Percentiles rank a stretch among this genome's conserved stretches.
Conservation (phyloP, 2,797 vertebrate genomes). For the Sebastes taczanowskii region DNA sequence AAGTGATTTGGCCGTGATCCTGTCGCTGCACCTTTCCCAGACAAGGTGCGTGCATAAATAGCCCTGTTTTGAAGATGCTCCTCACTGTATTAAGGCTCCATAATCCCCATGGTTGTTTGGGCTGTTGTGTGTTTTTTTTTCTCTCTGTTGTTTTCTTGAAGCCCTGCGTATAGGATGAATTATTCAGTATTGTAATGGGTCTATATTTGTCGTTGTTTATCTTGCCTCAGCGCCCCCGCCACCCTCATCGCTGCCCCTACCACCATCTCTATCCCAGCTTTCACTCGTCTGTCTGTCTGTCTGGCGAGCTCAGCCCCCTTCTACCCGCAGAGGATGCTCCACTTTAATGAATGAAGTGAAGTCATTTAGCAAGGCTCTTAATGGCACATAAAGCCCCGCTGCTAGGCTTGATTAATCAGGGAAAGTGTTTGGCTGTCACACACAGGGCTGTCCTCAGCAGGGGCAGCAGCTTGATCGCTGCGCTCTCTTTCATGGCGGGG, state of each 20-base stretch:
- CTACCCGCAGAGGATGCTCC: slow-evolving; percentile 65
- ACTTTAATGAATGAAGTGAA: slow-evolving; percentile 80
- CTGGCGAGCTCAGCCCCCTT: slow-evolving; percentile 35
- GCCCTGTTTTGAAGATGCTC: slow-evolving; percentile 52
- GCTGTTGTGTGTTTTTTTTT: slow-evolving; percentile 26
- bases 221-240: slow-evolving; percentile 63
- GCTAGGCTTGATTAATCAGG: slow-evolving; percentile 80
- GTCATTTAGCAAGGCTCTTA: slow-evolving; percentile 77
- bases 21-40: slow-evolving; percentile 23
- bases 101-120: slow-evolving; percentile 57
- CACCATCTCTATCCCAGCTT: slow-evolving; percentile 47
- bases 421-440: slow-evolving; percentile 77
- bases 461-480: slow-evolving; percentile 53
- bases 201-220: slow-evolving; percentile 82
- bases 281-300: slow-evolving; percentile 22
- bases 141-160: slow-evolving; percentile 65
- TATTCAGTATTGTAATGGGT: slow-evolving; percentile 80
- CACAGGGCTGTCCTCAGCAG: slow-evolving; percentile 66
- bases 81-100: slow-evolving; percentile 39
- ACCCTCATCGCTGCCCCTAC: slow-evolving; percentile 57
- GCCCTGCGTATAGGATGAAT: slow-evolving; percentile 72
- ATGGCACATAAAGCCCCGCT: slow-evolving; percentile 76
- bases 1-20: slow-evolving; percentile 46
- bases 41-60: slow-evolving; percentile 38
- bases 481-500: slow-evolving; percentile 41